Evolutionary conservation across 2,113 vertebrate species (phyloP).

Genomic region (Lontra canadensis): DNA sequence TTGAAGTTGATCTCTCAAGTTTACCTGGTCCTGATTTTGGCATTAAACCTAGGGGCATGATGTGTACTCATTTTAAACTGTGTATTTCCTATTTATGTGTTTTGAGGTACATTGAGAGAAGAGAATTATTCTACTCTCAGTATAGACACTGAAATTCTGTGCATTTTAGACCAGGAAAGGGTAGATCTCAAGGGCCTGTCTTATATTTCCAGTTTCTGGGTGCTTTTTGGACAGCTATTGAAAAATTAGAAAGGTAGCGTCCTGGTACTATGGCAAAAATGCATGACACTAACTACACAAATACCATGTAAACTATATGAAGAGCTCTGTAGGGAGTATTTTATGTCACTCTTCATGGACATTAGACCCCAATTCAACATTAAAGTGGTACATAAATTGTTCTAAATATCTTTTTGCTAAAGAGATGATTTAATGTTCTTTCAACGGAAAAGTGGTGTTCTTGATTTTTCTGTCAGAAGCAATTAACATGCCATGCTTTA

Average conservation of each 20-base stretch:
- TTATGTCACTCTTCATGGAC: not conserved
- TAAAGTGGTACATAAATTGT: not conserved
- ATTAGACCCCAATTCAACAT: not conserved
- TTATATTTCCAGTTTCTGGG: not conserved
- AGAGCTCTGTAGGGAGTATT: not conserved
- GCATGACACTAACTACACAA: not conserved
- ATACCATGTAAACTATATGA: not conserved
- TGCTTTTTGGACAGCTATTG: not conserved
- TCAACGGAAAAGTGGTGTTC: constrained; percentile 9
- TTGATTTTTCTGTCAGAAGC: constrained; percentile 59
- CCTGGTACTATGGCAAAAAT: not conserved
- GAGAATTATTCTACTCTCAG: not conserved
- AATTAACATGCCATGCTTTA: constrained; percentile 58
- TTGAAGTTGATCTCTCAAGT: not conserved
- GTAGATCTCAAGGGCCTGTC: not conserved
- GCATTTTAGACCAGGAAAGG: not conserved
- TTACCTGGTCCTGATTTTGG: not conserved
- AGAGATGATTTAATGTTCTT: constrained; percentile 44
- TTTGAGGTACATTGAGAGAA: not conserved
- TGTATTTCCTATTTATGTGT: not conserved
- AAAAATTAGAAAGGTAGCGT: not conserved
- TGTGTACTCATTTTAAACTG: not conserved
- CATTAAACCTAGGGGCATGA: not conserved
- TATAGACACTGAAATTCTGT: not conserved
- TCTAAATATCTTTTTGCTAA: constrained; percentile 18